Base-by-base conservation (phyloP, 2,797 vertebrate species). In the Clarias fuscus region DNA sequence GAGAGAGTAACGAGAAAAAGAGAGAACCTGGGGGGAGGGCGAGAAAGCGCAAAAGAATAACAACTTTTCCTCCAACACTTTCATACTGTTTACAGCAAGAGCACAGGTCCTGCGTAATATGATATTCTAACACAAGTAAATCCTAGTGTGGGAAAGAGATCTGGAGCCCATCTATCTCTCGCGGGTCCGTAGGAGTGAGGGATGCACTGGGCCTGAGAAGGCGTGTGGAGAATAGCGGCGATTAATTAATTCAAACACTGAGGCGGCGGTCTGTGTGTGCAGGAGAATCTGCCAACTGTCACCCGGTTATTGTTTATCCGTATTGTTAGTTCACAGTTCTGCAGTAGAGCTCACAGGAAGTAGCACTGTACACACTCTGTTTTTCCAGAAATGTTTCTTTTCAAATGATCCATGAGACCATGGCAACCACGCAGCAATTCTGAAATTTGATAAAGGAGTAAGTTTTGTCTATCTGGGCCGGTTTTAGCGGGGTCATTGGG, bases 21-120 rank as follows among this genome's bases (percentile, higher is more conserved):
- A 86, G 58, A 77, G 58, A 33, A 40, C 67, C 24, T 70, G 43
- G 27, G 33, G 33, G 67, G 56, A 61, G 72, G 85, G 82, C 61
- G 68, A 4, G 86, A 86, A 89, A 88, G 90, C 88, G 89, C 86
- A 88, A 90, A 91, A 92, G 91, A 94, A 92, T 91, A 93, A 93
- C 89, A 92, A 92, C 88, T 87, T 90, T 88, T 91, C 82, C 86
- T 91, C 90, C 88, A 88, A 86, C 78, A 73, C 73, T 89, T 92
- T 87, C 86, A 85, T 89, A 85, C 90, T 92, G 91, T 95, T 93
- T 92, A 91, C 92, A 90, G 88, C 86, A 86, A 88, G 70, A 72
- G 91, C 78, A 88, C 88, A 89, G 89, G 88, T 91, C 84, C 87
- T 48, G 78, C 88, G 90, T 91, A 88, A 92, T 88, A 89, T 88